Base-by-base conservation (phyloP, 2,888 invertebrate species). In the Drosophila algonquin region DNA sequence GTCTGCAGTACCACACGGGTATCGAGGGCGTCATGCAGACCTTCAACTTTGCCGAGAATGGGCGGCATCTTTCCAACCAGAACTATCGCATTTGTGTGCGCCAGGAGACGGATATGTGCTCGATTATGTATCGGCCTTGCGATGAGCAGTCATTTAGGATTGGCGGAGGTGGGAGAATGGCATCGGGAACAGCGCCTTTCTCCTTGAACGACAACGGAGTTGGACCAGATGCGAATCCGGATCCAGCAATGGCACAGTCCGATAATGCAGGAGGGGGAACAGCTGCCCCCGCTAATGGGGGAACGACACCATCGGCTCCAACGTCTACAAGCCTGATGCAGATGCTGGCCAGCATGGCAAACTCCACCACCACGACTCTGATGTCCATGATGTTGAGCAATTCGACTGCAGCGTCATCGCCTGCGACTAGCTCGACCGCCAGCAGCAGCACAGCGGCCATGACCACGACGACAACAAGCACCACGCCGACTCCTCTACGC, bases 11-110 rank as follows among this genome's bases (percentile, higher is more conserved):
- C 87, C 94, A 94, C 84, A 94, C 94, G 0, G 93, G 93, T 9
- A 87, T 92, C 3, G 94, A 94, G 82, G 96, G 96, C 92, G 90
- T 93, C 40, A 81, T 92, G 72, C 94, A 95, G 92, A 96, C 96
- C 0, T 95, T 97, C 91, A 97, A 97, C 92, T 97, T 95, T 90
- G 95, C 96, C 0, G 95, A 95, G 30, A 97, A 97, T 86, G 97
- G 97, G 0, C 94, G 97, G 0, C 96, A 96, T 89, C 92, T 97
- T 30, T 95, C 97, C 0, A 93, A 94, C 75, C 97, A 97, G 88
- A 95, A 96, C 80, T 97, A 97, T 92, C 94, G 94, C 57, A 94
- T 96, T 8, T 97, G 97, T 89, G 93, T 97, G 75, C 93, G 96
- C 4, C 94, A 95, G 80, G 95, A 95, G 85, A 89, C 90, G 12